Percentiles rank a stretch among this genome's conserved stretches.
Conservation (phyloP, 2,797 vertebrate genomes). For the Oceanodroma leucorhoa region DNA sequence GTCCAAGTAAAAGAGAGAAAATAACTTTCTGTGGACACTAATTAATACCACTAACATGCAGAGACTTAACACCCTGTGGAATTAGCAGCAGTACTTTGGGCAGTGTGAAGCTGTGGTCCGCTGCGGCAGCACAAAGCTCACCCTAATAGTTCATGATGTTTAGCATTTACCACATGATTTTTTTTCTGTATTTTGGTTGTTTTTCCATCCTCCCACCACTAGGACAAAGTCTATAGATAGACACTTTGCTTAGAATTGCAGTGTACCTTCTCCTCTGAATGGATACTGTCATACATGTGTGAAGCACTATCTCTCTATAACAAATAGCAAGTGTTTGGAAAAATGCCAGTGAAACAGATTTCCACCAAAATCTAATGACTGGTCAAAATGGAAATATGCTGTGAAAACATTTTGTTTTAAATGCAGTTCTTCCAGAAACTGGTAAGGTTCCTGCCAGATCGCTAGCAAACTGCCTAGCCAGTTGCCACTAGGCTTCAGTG, state of each 20-base stretch:
- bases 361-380: background rate
- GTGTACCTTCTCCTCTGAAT: background rate
- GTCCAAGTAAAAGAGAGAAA: background rate
- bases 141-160: background rate
- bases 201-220: background rate
- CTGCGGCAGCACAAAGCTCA: background rate
- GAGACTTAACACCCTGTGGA: background rate
- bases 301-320: background rate
- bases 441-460: background rate
- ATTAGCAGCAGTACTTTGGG: background rate
- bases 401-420: background rate
- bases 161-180: background rate
- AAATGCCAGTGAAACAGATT: background rate
- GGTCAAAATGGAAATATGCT: background rate
- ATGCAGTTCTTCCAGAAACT: background rate
- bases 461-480: background rate
- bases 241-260: background rate
- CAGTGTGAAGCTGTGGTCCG: background rate
- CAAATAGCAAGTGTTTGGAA: background rate
- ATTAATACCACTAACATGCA: background rate
- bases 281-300: rapidly evolving
- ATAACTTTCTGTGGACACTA: background rate
- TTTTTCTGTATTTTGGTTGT: background rate
- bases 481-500: background rate
- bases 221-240: background rate